These are phyloP conservation scores for Tautogolabrus adspersus DNA, from an alignment of 2,113 vertebrate genomes.

Conservation along the genomic window DNA sequence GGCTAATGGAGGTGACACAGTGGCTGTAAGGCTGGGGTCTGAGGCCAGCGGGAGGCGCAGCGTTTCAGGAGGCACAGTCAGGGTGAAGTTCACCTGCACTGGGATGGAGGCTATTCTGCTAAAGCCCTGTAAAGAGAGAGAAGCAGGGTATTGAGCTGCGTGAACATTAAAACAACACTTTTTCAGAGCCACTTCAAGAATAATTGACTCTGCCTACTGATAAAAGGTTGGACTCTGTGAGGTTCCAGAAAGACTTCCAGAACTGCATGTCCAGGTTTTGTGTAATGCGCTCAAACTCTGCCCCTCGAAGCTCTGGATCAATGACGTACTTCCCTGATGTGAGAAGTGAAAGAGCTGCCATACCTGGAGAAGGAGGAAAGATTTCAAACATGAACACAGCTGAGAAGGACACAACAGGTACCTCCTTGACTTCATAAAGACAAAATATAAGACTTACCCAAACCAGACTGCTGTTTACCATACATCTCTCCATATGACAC, in stretches of 20 bases:
- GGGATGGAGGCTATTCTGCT: conserved; percentile 85
- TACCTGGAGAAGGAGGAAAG: conserved; percentile 75
- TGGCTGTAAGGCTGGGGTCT: conserved; percentile 81
- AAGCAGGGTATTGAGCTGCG: neutral
- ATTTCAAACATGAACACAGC: neutral
- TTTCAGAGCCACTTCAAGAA: neutral
- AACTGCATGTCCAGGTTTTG: conserved; percentile 92
- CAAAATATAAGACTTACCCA: conserved; percentile 80
- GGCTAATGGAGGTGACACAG: conserved; percentile 87
- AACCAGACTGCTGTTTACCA: conserved; percentile 86
- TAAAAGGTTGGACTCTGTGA: conserved; percentile 90
- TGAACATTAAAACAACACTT: neutral
- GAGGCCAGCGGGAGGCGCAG: conserved; percentile 86
- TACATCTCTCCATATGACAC: conserved; percentile 92
- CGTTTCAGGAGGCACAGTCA: conserved; percentile 85
- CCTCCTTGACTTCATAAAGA: neutral
- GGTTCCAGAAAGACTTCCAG: conserved; percentile 95
- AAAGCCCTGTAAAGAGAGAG: conserved; percentile 80
- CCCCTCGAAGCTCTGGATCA: conserved; percentile 89
- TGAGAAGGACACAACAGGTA: neutral
- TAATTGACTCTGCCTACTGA: conserved; percentile 79
- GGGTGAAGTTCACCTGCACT: conserved; percentile 86
- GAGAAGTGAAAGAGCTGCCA: conserved; percentile 90
- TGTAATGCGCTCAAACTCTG: conserved; percentile 90
- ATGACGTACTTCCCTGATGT: conserved; percentile 91